These are phyloP conservation scores for Entomobrya multifasciata DNA, from an alignment of 2,888 invertebrate species.

Conservation along the genomic window DNA sequence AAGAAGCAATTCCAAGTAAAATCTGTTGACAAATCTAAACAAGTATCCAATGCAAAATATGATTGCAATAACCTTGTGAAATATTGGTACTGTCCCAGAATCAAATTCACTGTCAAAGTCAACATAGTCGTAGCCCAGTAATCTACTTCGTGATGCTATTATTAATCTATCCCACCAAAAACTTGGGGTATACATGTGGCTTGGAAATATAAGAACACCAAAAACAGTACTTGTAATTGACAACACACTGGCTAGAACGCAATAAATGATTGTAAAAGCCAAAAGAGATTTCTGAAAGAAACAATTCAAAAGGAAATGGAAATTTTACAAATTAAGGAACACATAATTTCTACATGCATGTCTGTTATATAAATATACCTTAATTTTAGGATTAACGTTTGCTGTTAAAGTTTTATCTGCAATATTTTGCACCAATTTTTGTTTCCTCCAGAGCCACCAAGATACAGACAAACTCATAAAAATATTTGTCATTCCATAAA, in stretches of 20 bases:
- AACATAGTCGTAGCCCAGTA: background rate
- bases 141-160: background rate
- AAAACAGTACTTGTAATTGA: background rate
- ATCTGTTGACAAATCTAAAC: background rate
- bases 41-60: background rate
- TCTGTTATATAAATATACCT: background rate
- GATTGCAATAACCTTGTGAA: background rate
- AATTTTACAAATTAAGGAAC: too few species aligned
- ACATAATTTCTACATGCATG: background rate
- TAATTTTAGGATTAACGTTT: background rate
- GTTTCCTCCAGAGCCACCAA: slow-evolving; percentile 10
- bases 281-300: background rate
- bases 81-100: background rate
- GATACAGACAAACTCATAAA: background rate
- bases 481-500: slow-evolving; percentile 1
- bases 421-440: background rate
- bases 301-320: too few species aligned
- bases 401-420: background rate
- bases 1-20: background rate
- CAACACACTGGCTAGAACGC: background rate
- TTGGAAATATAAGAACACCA: background rate
- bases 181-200: background rate
- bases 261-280: background rate
- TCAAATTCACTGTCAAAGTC: background rate
- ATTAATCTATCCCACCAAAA: background rate